Percentiles rank a stretch among this genome's conserved stretches.
Conservation (phyloP, 2,113 vertebrate species). For the Sander vitreus region DNA sequence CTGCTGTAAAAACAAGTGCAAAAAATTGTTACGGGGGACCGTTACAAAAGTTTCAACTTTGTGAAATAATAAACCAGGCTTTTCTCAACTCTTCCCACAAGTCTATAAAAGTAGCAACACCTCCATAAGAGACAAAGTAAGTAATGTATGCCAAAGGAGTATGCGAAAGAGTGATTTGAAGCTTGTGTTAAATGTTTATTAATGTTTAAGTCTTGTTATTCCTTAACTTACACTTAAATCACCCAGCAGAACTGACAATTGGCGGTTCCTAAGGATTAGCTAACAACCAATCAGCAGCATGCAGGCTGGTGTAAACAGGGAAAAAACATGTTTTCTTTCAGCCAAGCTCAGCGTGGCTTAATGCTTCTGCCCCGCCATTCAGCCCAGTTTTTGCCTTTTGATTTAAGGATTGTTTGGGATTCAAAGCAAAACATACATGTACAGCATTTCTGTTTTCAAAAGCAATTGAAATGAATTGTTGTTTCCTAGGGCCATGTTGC, state of each 20-base stretch:
- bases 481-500: not conserved
- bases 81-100: conserved; percentile 7
- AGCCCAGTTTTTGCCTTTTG: not conserved
- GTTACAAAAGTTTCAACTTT: conserved; percentile 61
- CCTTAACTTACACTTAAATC: not conserved
- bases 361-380: not conserved
- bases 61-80: conserved; percentile 18
- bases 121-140: not conserved
- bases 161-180: not conserved
- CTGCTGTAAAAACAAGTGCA: conserved; percentile 31
- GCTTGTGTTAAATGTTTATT: not conserved
- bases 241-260: conserved; percentile 20
- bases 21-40: conserved; percentile 32
- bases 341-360: not conserved
- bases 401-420: not conserved
- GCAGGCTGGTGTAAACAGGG: not conserved
- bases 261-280: conserved; percentile 8
- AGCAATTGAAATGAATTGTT: too few relatives aligned
- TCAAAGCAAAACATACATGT: not conserved
- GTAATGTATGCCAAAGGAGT: not conserved
- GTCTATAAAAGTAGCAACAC: not conserved
- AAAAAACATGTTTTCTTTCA: not conserved
- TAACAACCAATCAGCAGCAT: conserved; percentile 1
- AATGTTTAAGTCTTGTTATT: not conserved
- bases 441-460: not conserved